Evolutionary conservation across 2,113 vertebrate genomes (phyloP).

Genomic region (Ascaphus truei): DNA sequence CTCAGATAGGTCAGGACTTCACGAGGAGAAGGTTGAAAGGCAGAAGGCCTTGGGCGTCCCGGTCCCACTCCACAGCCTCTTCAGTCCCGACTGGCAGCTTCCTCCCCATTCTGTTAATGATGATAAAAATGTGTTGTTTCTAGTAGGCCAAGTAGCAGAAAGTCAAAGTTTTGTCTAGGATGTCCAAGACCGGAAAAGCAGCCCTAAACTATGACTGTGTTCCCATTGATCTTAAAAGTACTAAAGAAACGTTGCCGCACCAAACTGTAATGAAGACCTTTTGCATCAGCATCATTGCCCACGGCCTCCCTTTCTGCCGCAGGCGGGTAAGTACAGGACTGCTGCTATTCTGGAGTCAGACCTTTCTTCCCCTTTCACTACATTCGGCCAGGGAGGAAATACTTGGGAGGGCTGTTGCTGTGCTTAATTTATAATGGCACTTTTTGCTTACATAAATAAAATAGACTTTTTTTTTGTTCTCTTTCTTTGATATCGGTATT

Average conservation of each 20-base stretch:
- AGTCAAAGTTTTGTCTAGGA: slow-evolving; percentile 54
- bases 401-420: no score
- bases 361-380: no score
- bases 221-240: slow-evolving; percentile 72
- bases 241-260: slow-evolving; percentile 75
- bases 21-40: slow-evolving; percentile 61
- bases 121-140: neutral
- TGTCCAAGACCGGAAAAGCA: slow-evolving; percentile 76
- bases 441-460: no score
- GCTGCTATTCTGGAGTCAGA: neutral
- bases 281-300: slow-evolving; percentile 96
- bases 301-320: slow-evolving; percentile 91
- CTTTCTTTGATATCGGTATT: no score
- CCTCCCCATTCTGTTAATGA: neutral
- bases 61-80: slow-evolving; percentile 26
- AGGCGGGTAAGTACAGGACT: slow-evolving; percentile 78
- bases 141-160: neutral
- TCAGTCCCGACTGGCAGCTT: neutral
- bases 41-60: slow-evolving; percentile 57
- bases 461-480: no score
- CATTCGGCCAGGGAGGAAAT: slow-evolving; percentile 16
- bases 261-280: slow-evolving; percentile 96
- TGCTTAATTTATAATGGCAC: no score
- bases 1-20: slow-evolving; percentile 65
- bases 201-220: slow-evolving; percentile 67